Evolutionary conservation across 35 echinoderm and acorn worm species (phyloP).

Genomic region (Holothuria glaberrima): DNA sequence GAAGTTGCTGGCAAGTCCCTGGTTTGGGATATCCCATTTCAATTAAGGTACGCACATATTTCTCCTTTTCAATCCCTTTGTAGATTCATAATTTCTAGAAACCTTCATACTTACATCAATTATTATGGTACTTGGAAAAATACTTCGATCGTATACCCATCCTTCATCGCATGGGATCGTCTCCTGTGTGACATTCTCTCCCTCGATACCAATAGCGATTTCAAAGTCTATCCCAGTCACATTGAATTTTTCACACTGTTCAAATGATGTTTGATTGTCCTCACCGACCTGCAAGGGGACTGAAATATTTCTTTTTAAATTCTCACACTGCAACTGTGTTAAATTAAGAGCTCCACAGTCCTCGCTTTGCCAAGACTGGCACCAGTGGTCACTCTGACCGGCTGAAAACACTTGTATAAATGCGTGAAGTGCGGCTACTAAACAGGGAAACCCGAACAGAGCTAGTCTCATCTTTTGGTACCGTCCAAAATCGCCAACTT

Average conservation of each 20-base stretch:
- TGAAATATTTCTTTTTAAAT: neutral
- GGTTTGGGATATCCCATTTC: too few species aligned
- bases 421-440: neutral
- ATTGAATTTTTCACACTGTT: constrained; percentile 9
- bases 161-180: constrained; percentile 7
- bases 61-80: too few species aligned
- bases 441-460: neutral
- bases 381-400: constrained; percentile 7
- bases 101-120: neutral
- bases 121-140: constrained; percentile 18
- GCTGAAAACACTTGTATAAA: neutral
- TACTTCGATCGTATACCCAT: neutral
- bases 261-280: neutral
- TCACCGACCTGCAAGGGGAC: neutral
- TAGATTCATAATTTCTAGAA: too few species aligned
- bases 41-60: too few species aligned
- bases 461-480: neutral
- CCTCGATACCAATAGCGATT: neutral
- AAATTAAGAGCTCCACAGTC: neutral
- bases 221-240: constrained; percentile 1
- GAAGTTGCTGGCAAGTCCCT: too few species aligned
- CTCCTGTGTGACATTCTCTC: neutral
- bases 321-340: neutral
- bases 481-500: too few species aligned
- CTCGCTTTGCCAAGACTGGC: neutral